Percentiles rank a stretch among this genome's conserved stretches.
These are phyloP conservation scores for Crenuchus spilurus DNA, from an alignment of 2,797 vertebrate genomes.

Conservation along the genomic window DNA sequence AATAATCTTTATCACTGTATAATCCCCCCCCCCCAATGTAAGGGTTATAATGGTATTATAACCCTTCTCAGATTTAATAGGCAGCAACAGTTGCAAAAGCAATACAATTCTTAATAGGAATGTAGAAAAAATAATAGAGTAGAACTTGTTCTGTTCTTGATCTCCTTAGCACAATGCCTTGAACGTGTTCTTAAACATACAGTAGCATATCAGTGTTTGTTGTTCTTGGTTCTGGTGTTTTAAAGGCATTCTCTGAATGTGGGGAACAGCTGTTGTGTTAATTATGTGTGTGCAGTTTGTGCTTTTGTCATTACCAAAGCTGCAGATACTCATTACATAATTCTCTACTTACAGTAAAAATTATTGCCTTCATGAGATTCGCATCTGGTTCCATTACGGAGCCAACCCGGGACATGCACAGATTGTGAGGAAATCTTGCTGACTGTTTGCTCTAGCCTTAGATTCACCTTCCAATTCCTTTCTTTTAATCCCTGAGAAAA, in stretches of 20 bases:
- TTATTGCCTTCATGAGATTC: constrained; percentile 34
- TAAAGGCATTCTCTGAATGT: constrained; percentile 44
- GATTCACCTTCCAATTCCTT: constrained; percentile 7
- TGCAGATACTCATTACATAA: constrained; percentile 51
- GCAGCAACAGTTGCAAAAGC: no score
- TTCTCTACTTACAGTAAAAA: constrained; percentile 47
- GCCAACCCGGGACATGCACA: constrained; percentile 25
- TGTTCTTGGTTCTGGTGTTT: constrained; percentile 35
- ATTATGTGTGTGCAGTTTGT: constrained; percentile 45
- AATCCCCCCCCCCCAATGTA: no score
- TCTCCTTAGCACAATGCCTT: constrained; percentile 1
- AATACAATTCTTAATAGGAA: no score
- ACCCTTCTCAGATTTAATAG: no score
- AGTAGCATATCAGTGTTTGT: constrained; percentile 16
- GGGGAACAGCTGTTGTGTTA: constrained; percentile 48
- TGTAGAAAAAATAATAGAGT: no score
- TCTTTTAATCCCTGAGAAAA: constrained; percentile 8
- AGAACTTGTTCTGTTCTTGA: not conserved
- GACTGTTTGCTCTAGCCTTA: constrained; percentile 22
- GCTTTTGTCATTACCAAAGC: constrained; percentile 45
- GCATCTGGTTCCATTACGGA: constrained; percentile 39
- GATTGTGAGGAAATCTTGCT: constrained; percentile 16
- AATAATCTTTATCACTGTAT: no score
- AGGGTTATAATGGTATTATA: no score
- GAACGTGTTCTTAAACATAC: not conserved